Conservation (phyloP, 2,888 invertebrate genomes). For the Endotricha flammealis region DNA sequence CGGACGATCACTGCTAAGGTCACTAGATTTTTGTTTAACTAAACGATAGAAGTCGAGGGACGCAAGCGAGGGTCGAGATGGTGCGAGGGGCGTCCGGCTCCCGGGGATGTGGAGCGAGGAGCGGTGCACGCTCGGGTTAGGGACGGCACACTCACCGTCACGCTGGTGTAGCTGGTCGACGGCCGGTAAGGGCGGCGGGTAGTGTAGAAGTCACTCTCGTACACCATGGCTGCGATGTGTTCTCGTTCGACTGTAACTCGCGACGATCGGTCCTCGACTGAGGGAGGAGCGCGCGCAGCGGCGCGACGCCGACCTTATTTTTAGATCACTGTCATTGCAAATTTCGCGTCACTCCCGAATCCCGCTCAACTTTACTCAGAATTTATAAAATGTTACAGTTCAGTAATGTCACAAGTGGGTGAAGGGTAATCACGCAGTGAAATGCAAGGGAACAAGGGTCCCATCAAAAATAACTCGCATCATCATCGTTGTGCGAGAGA, state of each 20-base stretch:
- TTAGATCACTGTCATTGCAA: constrained; percentile 77
- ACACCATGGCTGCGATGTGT: constrained; percentile 84
- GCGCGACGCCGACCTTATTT: constrained; percentile 59
- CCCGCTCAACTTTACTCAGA: constrained; percentile 44
- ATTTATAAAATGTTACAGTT: constrained; percentile 46
- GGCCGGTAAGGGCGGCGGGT: constrained; percentile 90
- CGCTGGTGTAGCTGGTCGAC: constrained; percentile 89
- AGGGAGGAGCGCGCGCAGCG: constrained; percentile 40
- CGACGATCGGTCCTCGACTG: constrained; percentile 73
- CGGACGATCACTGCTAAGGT: constrained; percentile 18
- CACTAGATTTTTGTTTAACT: constrained; percentile 12
- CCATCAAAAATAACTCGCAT: constrained; percentile 34
- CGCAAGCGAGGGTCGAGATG: constrained; percentile 56
- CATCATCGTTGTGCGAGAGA: constrained; percentile 4
- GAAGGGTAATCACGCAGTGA: constrained; percentile 56
- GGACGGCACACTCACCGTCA: constrained; percentile 78
- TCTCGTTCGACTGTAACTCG: constrained; percentile 69
- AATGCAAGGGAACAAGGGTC: constrained; percentile 34
- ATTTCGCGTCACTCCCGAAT: constrained; percentile 64
- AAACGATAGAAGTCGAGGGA: constrained; percentile 32
- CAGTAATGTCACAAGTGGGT: constrained; percentile 58
- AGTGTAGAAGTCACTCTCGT: constrained; percentile 95
- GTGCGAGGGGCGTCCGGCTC: constrained; percentile 73
- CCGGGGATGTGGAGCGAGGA: constrained; percentile 66
- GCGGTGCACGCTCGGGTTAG: constrained; percentile 54